A percentile compares a stretch with the other conserved stretches of the same genome.
Conservation (phyloP, 2,113 vertebrate genomes). For the Oceanodroma tethys region DNA sequence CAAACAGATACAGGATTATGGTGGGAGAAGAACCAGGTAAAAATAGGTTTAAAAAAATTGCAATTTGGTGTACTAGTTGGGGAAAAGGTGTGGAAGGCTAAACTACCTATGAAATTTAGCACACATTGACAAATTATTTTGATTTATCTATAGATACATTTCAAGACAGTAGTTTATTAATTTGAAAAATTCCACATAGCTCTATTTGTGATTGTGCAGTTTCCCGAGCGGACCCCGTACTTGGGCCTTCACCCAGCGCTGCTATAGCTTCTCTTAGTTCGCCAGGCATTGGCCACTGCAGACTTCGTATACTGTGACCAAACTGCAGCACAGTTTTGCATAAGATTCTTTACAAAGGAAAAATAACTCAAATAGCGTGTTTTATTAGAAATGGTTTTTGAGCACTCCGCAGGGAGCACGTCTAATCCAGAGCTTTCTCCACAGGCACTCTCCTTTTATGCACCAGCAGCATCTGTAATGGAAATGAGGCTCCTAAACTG, state of each 20-base stretch:
- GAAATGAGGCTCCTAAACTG: conserved; percentile 8
- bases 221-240: rapidly evolving
- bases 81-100: not conserved
- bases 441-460: conserved; percentile 10
- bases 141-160: not conserved
- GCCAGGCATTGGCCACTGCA: rapidly evolving
- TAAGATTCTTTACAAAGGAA: not conserved
- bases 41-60: not conserved
- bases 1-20: not conserved
- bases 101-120: not conserved
- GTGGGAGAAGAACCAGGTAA: not conserved
- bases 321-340: not conserved
- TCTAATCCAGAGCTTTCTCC: not conserved
- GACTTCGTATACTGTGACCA: not conserved
- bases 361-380: not conserved
- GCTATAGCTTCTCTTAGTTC: not conserved
- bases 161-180: not conserved
- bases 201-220: not conserved
- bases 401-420: not conserved
- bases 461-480: not conserved
- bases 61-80: not conserved
- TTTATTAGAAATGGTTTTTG: not conserved
- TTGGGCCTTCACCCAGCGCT: not conserved
- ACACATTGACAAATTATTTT: not conserved
- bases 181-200: not conserved